A percentile compares a stretch with the other conserved stretches of the same genome.
Conservation (phyloP, 1,140 invertebrate genomes). For the Brachionus rubens region DNA sequence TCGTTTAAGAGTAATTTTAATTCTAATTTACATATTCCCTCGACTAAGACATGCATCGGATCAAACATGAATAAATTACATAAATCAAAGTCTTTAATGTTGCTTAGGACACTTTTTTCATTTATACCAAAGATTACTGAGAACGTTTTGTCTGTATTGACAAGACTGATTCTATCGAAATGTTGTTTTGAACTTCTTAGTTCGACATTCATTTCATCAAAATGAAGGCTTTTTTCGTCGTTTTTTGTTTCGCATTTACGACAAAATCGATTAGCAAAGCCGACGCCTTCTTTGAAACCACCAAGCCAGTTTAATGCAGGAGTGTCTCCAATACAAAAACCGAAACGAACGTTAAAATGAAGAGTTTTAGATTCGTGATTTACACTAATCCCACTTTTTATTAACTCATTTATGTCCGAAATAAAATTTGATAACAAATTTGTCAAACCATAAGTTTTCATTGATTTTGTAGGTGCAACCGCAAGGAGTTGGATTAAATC, state of each 20-base stretch:
- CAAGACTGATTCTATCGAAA: not conserved
- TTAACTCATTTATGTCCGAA: not conserved
- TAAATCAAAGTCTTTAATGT: not conserved
- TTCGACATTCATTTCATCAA: not conserved
- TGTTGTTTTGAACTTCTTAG: not conserved
- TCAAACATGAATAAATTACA: not conserved
- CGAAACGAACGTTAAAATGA: not conserved
- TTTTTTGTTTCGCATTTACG: not conserved
- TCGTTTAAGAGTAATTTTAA: not conserved
- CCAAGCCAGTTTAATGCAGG: not conserved
- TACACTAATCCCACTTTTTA: not conserved
- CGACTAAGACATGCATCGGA: not conserved
- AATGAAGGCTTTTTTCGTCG: not conserved
- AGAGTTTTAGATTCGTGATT: not conserved
- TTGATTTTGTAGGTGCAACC: no score
- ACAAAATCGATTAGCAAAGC: not conserved
- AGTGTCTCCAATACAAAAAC: not conserved
- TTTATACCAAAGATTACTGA: not conserved
- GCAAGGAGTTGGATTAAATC: not conserved
- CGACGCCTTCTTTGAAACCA: not conserved
- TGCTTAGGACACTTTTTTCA: not conserved
- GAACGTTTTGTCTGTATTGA: not conserved
- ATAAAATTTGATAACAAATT: not conserved
- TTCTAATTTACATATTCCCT: not conserved
- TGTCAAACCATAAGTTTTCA: not conserved